Evolutionary conservation across 2,113 vertebrate genomes (phyloP).

Genomic region (Ctenodactylus gundi): DNA sequence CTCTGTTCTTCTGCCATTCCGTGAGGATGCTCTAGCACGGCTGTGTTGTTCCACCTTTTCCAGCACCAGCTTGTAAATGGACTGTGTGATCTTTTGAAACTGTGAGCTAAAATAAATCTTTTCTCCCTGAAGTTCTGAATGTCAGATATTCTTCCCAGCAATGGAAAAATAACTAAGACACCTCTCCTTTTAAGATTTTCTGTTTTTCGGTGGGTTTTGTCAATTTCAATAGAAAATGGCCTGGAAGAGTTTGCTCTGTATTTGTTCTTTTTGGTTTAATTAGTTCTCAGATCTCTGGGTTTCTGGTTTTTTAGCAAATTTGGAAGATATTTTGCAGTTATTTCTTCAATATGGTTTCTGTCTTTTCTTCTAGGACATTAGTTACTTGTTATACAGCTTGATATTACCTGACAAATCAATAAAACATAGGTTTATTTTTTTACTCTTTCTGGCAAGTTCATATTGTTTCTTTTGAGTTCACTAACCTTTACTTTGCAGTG

Average conservation of each 20-base stretch:
- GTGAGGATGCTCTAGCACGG: too few species aligned
- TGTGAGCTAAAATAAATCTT: too few species aligned
- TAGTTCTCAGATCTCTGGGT: background rate
- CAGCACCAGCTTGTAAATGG: too few species aligned
- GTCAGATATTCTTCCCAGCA: too few species aligned
- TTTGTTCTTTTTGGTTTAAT: slow-evolving; percentile 17
- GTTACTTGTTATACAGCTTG: background rate
- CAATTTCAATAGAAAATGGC: background rate
- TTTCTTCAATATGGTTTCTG: background rate
- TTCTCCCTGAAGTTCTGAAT: too few species aligned
- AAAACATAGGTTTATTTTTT: background rate
- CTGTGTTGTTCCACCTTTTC: too few species aligned
- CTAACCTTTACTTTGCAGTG: background rate
- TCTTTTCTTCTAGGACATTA: background rate
- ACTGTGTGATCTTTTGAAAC: too few species aligned
- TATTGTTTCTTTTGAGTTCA: background rate
- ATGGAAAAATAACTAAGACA: too few species aligned
- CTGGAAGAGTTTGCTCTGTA: background rate
- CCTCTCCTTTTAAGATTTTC: background rate
- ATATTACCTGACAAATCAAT: background rate
- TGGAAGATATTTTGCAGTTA: background rate
- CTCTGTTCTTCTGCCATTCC: too few species aligned
- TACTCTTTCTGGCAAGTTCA: background rate
- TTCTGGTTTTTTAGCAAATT: slow-evolving; percentile 34
- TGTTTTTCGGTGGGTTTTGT: background rate